These are phyloP conservation scores for Eulithis prunata DNA, from an alignment of 2,888 invertebrate genomes.

Conservation along the genomic window DNA sequence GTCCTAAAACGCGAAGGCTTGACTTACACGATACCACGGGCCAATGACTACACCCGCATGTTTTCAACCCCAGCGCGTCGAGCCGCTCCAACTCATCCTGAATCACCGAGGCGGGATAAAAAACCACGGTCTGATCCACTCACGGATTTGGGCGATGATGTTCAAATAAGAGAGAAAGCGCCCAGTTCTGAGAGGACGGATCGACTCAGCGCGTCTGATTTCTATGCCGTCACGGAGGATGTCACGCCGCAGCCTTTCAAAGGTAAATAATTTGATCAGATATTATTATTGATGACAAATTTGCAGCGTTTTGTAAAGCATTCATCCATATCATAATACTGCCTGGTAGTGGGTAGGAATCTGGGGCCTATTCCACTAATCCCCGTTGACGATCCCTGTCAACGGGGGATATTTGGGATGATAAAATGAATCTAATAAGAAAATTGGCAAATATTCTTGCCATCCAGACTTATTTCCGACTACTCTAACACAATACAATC, in stretches of 20 bases:
- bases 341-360: no score
- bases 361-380: no score
- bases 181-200: conserved; percentile 58
- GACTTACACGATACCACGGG: conserved; percentile 86
- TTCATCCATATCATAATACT: no score
- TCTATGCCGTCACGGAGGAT: conserved; percentile 77
- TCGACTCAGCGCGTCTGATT: conserved; percentile 78
- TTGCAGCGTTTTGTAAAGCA: no score
- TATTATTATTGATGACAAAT: no score
- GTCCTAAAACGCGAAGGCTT: conserved; percentile 72
- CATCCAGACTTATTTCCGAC: no score
- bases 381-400: no score
- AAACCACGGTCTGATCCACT: conserved; percentile 67
- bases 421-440: no score
- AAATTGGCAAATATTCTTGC: no score
- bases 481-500: no score
- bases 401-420: no score
- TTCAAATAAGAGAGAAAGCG: conserved; percentile 63
- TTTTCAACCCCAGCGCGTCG: conserved; percentile 77
- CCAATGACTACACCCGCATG: conserved; percentile 81
- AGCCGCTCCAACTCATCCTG: conserved; percentile 72
- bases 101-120: conserved; percentile 75
- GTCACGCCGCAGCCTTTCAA: conserved; percentile 80
- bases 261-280: conserved; percentile 54
- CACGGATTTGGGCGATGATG: conserved; percentile 47